Evolutionary conservation across 2,888 invertebrate species (phyloP).

Genomic region (Amphipoea oculea): DNA sequence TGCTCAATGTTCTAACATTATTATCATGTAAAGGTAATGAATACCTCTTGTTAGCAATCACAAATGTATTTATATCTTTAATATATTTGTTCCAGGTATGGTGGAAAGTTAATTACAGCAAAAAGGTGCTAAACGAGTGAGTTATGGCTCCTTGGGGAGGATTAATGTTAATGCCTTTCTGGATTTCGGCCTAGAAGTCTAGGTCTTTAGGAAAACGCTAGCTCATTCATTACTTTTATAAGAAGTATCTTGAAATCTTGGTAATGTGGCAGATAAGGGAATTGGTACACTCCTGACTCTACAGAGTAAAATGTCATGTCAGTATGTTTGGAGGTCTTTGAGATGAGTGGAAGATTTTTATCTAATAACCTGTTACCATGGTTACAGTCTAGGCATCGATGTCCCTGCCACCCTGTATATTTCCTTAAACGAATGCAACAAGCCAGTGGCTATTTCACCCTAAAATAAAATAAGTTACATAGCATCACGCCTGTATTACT

Average conservation of each 20-base stretch:
- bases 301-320: neutral
- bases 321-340: neutral
- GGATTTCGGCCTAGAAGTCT: conserved; percentile 20
- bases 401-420: neutral
- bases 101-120: conserved; percentile 30
- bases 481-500: neutral
- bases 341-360: neutral
- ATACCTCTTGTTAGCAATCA: neutral
- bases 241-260: conserved; percentile 11
- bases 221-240: conserved; percentile 36
- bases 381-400: neutral
- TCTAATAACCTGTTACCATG: neutral
- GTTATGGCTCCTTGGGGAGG: conserved; percentile 21
- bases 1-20: neutral
- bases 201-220: conserved; percentile 9
- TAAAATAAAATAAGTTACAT: neutral
- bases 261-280: neutral
- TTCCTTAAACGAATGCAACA: neutral
- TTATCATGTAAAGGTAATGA: neutral
- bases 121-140: conserved; percentile 38
- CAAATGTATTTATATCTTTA: conserved; percentile 16
- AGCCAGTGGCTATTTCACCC: neutral
- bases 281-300: neutral
- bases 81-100: conserved; percentile 60
- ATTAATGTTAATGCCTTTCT: conserved; percentile 12